phyloP scores from a whole-genome alignment of 2,797 vertebrate species.

The Champsocephalus esox region DNA sequence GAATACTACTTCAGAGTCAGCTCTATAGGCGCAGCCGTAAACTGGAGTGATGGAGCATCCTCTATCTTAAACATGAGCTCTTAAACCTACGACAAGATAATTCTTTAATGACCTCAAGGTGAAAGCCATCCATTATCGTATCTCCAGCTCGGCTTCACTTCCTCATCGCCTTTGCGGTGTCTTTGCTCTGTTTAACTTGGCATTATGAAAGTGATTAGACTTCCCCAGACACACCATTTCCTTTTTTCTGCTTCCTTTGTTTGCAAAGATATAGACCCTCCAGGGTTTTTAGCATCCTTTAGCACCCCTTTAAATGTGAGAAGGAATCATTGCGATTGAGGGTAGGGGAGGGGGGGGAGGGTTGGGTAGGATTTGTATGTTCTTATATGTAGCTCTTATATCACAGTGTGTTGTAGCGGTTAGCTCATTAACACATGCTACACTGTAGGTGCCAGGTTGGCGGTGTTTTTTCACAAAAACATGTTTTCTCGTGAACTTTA shows the following conservation, averaged over 20 bases:
- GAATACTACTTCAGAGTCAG: neutral
- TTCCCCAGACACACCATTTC: constrained; percentile 40
- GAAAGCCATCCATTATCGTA: constrained; percentile 64
- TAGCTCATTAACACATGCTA: constrained; percentile 36
- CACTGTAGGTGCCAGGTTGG: neutral
- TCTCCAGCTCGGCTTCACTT: constrained; percentile 45
- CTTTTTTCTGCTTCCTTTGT: neutral
- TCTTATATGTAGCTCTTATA: constrained; percentile 17
- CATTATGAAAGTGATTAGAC: constrained; percentile 65
- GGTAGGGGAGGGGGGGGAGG: neutral
- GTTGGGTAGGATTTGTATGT: too few relatives aligned
- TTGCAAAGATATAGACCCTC: constrained; percentile 43
- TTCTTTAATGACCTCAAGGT: constrained; percentile 77
- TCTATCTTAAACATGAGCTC: constrained; percentile 56
- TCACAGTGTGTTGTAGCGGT: constrained; percentile 32
- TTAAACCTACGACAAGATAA: constrained; percentile 67
- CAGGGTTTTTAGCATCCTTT: constrained; percentile 14
- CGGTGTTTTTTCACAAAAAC: neutral
- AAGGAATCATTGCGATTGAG: constrained; percentile 31
- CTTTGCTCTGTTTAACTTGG: constrained; percentile 71
- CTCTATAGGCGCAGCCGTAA: constrained; percentile 13
- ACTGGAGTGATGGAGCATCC: constrained; percentile 33
- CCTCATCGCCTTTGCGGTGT: constrained; percentile 15
- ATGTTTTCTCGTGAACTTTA: constrained; percentile 4
- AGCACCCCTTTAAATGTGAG: constrained; percentile 13